Base-by-base conservation (phyloP, 1,140 invertebrate genomes). In the Anastrepha obliqua region DNA sequence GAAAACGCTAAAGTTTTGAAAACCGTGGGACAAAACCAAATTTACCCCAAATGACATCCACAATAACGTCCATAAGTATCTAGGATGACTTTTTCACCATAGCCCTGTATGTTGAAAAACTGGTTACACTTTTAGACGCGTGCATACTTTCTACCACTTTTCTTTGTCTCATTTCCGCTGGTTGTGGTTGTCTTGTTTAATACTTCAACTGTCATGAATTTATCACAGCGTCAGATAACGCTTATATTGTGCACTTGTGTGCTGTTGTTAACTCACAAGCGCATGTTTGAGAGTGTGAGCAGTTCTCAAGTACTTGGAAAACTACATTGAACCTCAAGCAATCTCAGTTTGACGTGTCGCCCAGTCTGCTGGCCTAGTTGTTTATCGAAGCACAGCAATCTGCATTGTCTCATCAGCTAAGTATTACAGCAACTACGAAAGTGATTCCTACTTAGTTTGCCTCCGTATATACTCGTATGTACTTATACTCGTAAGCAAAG, bases 321-420 rank as follows among this genome's bases (percentile, higher is more conserved):
- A 15, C 42, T 47, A 17, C 2, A 62, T 15, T 47, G 42, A 47
- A 42, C 39, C 42, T 74, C 15, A 42, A 74, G 42, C 67, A 74
- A 44, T 47, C 67, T 5, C 67, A 47, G 44, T 74, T 74, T 47
- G 42, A 11, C 17, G 42, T 44, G 17, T 29, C 3, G 42, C 44
- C 67, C 39, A 8, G 51, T 11, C 51, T 6, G 6, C 1, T 55
- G 51, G 6, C 6, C 51, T 55, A 11, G 51, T 55, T 11, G 39
- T 74, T 74, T 74, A 74, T 74, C 67, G 39, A 44, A 47, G 39
- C 67, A 39, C 44, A 47, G 42, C 67, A 39, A 74, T 74, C 44
- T 74, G 39, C 67, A 42, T 47, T 42, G 67, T 2, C 67, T 74
- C 67, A 74, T 74, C 67, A 74, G 17, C 67, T 7, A 29, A 29